Conservation (phyloP, 2,113 vertebrate species). For the Burhinus oedicnemus region DNA sequence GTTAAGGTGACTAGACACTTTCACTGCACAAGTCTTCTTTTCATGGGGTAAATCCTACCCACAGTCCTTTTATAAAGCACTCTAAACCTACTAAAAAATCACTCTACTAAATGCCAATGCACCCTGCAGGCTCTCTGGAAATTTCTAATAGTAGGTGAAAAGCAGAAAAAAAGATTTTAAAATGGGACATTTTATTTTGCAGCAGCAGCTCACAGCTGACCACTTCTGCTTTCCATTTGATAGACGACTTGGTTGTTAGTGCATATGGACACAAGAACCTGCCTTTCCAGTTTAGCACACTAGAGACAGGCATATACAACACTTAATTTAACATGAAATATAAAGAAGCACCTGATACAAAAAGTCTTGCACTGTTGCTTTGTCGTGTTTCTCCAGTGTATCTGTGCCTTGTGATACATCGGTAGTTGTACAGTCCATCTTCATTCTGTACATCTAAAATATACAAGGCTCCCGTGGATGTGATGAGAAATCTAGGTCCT, state of each 20-base stretch:
- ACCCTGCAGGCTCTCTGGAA: background rate
- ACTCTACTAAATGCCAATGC: background rate
- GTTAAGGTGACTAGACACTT: background rate
- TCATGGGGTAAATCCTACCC: background rate
- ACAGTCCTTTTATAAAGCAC: background rate
- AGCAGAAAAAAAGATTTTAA: background rate
- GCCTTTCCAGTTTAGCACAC: background rate
- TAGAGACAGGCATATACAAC: background rate
- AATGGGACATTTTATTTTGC: background rate
- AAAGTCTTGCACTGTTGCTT: constrained; percentile 97
- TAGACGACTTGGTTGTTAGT: background rate
- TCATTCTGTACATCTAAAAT: constrained; percentile 99
- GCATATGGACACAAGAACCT: accelerated
- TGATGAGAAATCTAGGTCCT: constrained; percentile 99
- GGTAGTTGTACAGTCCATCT: constrained; percentile 97
- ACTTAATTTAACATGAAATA: background rate
- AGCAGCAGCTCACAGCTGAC: background rate
- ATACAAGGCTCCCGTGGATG: constrained; percentile 99
- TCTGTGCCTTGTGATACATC: constrained; percentile 94
- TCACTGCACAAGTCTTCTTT: background rate
- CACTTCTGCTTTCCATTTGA: background rate
- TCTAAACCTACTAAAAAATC: background rate
- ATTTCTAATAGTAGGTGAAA: background rate
- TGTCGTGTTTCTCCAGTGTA: constrained; percentile 97
- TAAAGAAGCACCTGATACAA: constrained; percentile 87